Evolutionary conservation across 2,888 invertebrate species (phyloP).

Genomic region (Dryobota labecula): DNA sequence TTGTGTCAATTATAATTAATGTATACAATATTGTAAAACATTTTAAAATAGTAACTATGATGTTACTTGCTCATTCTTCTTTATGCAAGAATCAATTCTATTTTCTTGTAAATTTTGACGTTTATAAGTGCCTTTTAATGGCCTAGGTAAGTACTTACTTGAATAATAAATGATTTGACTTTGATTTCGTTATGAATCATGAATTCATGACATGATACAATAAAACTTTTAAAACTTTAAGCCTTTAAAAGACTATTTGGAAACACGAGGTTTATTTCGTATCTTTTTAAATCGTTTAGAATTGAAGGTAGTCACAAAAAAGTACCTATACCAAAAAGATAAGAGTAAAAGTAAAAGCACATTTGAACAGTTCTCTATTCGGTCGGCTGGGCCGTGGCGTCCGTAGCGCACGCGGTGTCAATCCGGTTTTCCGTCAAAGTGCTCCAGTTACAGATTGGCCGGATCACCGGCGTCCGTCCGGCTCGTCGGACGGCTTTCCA

Average conservation of each 20-base stretch:
- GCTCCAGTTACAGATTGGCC: constrained; percentile 64
- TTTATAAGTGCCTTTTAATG: not conserved
- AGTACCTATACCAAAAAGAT: not conserved
- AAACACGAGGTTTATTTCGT: not conserved
- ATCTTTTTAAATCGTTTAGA: not conserved
- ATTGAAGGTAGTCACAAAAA: not conserved
- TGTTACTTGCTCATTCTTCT: too few species aligned
- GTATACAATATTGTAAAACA: too few species aligned
- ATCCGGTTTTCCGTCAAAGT: constrained; percentile 63
- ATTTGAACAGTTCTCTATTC: constrained; percentile 7
- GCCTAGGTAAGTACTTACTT: not conserved
- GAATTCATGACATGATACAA: too few species aligned
- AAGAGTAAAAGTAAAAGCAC: constrained; percentile 24
- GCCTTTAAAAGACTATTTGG: not conserved
- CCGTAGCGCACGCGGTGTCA: constrained; percentile 41
- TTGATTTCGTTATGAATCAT: too few species aligned
- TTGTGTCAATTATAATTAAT: too few species aligned
- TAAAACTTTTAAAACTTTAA: too few species aligned
- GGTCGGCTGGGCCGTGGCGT: constrained; percentile 11
- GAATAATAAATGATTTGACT: not conserved
- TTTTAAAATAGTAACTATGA: too few species aligned
- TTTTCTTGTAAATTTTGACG: not conserved
- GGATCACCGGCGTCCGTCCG: constrained; percentile 41
- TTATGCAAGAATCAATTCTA: not conserved
- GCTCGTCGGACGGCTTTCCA: constrained; percentile 60